These are phyloP conservation scores for Kobus ellipsiprymnus DNA, from an alignment of 2,113 vertebrate species.

Conservation along the genomic window DNA sequence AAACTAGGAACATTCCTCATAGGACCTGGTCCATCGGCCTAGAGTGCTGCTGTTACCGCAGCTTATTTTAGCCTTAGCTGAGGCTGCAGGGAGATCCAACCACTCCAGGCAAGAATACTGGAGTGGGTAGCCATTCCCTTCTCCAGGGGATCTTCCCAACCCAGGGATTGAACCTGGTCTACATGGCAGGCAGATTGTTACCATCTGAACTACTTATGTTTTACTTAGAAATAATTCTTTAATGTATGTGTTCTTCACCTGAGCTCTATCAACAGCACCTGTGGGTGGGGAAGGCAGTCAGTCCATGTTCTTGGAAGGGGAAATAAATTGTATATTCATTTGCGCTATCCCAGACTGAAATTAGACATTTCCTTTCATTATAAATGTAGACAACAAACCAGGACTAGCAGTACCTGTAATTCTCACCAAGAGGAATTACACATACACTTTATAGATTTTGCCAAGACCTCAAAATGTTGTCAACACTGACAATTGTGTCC, in stretches of 20 bases:
- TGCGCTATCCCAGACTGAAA: not conserved
- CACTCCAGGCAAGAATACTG: not conserved
- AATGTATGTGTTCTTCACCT: not conserved
- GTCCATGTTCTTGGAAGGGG: not conserved
- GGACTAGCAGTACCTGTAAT: not conserved
- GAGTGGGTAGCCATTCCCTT: not conserved
- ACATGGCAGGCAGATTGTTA: not conserved
- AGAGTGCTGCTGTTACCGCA: not conserved
- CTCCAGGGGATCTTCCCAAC: not conserved
- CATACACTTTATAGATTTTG: not conserved
- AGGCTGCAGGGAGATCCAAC: not conserved
- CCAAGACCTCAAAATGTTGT: not conserved
- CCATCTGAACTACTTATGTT: not conserved
- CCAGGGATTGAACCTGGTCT: not conserved
- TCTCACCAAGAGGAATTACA: not conserved
- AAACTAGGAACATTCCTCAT: not conserved
- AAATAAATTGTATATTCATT: not conserved
- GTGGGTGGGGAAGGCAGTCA: accelerated
- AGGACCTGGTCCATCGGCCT: not conserved
- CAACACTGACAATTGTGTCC: not conserved
- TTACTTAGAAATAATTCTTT: not conserved
- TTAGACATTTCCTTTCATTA: not conserved
- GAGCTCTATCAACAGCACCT: not conserved
- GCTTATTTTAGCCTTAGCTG: not conserved
- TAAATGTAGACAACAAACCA: not conserved